These are phyloP conservation scores for Darevskia mixta DNA, from an alignment of 2,797 vertebrate species.

Conservation along the genomic window DNA sequence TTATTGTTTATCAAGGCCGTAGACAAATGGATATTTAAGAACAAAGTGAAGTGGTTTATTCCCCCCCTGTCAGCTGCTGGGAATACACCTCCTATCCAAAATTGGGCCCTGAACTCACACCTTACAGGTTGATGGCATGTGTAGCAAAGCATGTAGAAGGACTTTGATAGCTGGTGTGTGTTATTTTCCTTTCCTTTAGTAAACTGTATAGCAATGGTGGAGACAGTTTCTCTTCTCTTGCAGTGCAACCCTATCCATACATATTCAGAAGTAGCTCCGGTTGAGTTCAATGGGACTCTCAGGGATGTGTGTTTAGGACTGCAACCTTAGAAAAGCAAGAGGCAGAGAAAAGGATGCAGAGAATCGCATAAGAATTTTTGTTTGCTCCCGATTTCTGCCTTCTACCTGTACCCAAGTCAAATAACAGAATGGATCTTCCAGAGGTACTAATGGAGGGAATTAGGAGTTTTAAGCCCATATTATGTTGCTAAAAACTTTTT, in stretches of 20 bases:
- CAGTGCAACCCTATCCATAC: not conserved
- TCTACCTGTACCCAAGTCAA: not conserved
- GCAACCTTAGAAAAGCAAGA: not conserved
- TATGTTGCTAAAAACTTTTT: not conserved
- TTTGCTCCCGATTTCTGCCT: not conserved
- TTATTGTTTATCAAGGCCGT: not conserved
- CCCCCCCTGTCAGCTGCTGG: not conserved
- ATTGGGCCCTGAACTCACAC: not conserved
- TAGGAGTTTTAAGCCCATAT: not conserved
- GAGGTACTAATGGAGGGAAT: not conserved
- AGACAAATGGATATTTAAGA: not conserved
- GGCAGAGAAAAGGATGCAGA: not conserved
- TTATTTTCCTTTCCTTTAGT: too few relatives aligned
- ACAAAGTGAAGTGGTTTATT: not conserved
- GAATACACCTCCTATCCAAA: not conserved
- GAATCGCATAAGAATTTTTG: not conserved
- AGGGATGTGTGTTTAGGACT: not conserved
- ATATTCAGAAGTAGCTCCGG: not conserved
- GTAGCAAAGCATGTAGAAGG: not conserved
- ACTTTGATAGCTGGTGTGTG: not conserved
- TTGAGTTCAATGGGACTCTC: not conserved
- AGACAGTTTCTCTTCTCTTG: not conserved
- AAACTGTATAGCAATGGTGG: too few relatives aligned
- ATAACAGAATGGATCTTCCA: not conserved
- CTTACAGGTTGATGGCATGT: not conserved